Conservation (phyloP, 2,888 invertebrate species). For the Oasisia sp. region DNA sequence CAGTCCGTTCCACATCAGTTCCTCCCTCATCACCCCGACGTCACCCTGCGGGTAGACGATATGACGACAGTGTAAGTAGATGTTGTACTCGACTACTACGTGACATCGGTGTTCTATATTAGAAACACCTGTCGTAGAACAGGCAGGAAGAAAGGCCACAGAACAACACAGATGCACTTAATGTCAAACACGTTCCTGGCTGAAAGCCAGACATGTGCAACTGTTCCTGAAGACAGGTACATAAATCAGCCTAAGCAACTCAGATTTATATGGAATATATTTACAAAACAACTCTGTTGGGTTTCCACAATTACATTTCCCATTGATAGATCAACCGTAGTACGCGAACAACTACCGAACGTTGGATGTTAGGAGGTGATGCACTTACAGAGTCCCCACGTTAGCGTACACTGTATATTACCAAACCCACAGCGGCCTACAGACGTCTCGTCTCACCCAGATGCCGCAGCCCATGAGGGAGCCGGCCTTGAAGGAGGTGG, state of each 20-base stretch:
- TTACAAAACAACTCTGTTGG: too few relatives aligned
- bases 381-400: too few relatives aligned
- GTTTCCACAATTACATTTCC: too few relatives aligned
- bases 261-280: too few relatives aligned
- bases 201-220: background rate
- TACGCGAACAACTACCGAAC: too few relatives aligned
- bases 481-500: constrained; percentile 31
- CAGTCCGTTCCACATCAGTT: constrained; percentile 71
- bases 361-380: too few relatives aligned
- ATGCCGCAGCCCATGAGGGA: constrained; percentile 34
- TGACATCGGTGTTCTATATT: background rate
- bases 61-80: background rate
- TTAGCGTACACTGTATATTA: background rate
- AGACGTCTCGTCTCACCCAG: constrained; percentile 28
- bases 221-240: background rate
- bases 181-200: background rate
- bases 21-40: constrained; percentile 70
- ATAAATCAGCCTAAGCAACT: too few relatives aligned
- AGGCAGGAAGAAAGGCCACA: background rate
- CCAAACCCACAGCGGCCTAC: background rate
- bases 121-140: background rate
- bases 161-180: background rate
- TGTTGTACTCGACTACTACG: too few relatives aligned
- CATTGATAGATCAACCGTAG: too few relatives aligned
- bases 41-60: constrained; percentile 40